phyloP scores from a whole-genome alignment of 1,140 invertebrate genomes.

The Meteorus sp. region DNA sequence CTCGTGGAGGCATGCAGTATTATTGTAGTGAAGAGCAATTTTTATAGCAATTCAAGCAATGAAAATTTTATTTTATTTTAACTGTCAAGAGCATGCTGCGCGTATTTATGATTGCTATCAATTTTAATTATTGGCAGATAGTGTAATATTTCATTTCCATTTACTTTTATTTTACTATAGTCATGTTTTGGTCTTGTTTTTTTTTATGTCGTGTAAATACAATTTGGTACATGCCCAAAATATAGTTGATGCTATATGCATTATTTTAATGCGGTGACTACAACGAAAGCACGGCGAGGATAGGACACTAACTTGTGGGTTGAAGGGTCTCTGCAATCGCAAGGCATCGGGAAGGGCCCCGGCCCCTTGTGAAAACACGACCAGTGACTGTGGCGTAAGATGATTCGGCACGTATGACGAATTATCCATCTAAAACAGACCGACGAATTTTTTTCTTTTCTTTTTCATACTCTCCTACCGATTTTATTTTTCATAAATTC shows the following conservation, averaged over 20 bases:
- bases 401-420: conserved; percentile 71
- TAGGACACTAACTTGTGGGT: conserved; percentile 64
- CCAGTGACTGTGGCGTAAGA: conserved; percentile 75
- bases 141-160: too few species aligned
- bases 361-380: conserved; percentile 80
- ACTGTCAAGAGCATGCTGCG: too few species aligned
- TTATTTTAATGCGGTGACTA: too few species aligned
- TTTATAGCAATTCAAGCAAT: too few species aligned
- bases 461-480: conserved; percentile 4
- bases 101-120: too few species aligned
- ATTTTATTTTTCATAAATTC: background rate
- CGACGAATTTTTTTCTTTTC: conserved; percentile 39
- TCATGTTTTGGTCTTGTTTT: too few species aligned
- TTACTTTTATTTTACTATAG: too few species aligned
- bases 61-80: too few species aligned
- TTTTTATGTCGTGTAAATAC: too few species aligned
- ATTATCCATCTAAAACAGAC: conserved; percentile 66
- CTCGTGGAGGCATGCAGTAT: too few species aligned
- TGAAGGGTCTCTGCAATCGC: conserved; percentile 74
- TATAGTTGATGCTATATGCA: conserved; percentile 15
- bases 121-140: too few species aligned
- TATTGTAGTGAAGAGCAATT: too few species aligned
- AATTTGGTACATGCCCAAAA: background rate
- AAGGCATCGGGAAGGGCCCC: conserved; percentile 73
- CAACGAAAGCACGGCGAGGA: conserved; percentile 16